Percentiles rank a stretch among this genome's conserved stretches.
These are phyloP conservation scores for Heliothis peltigera DNA, from an alignment of 2,888 invertebrate species.

Conservation along the genomic window DNA sequence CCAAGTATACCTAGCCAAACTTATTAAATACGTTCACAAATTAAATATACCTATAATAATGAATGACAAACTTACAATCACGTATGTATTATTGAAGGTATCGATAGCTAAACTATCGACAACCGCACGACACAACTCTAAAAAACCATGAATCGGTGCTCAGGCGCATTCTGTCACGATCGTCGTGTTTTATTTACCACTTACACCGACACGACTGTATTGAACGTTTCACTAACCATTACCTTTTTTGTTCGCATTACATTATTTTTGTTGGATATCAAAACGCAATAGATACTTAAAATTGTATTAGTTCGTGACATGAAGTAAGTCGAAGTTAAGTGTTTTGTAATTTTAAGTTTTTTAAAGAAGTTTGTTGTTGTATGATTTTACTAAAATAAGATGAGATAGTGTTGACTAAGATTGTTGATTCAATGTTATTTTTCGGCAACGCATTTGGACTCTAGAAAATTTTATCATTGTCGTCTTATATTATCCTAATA, in stretches of 20 bases:
- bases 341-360: conserved; percentile 8
- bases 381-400: conserved; percentile 1
- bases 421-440: too few species aligned
- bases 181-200: conserved; percentile 63
- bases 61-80: not conserved
- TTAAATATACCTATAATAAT: not conserved
- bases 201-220: conserved; percentile 52
- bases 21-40: not conserved
- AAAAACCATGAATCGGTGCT: conserved; percentile 61
- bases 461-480: too few species aligned
- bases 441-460: too few species aligned
- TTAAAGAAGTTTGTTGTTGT: conserved; percentile 12
- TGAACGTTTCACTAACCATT: conserved; percentile 51
- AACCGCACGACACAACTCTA: conserved; percentile 58
- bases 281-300: conserved; percentile 26
- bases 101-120: conserved; percentile 42
- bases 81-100: not conserved
- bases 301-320: conserved; percentile 9
- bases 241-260: conserved; percentile 36
- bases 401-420: too few species aligned
- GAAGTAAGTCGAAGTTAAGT: conserved; percentile 7
- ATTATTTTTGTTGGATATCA: conserved; percentile 22
- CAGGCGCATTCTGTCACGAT: conserved; percentile 83
- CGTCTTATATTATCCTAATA: too few species aligned
- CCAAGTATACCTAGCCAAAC: too few species aligned